Percentiles rank a stretch among this genome's conserved stretches.
Conservation (phyloP, 92 coral and sea anemone genomes). For the Plumapathes pennacea region DNA sequence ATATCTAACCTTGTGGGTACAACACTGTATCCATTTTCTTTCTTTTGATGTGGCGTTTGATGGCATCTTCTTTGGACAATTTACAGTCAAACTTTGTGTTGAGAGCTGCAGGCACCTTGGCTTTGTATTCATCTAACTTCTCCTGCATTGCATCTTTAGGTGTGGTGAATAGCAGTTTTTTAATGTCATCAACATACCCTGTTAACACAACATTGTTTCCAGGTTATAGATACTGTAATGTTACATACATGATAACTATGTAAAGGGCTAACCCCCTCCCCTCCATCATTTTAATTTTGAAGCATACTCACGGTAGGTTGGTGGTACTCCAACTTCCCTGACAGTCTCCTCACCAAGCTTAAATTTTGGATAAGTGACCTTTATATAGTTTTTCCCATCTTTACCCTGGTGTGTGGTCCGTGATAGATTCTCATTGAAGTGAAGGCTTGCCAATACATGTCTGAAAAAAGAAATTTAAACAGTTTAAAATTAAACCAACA, state of each 20-base stretch:
- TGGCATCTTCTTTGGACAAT: not conserved
- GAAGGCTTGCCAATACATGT: constrained; percentile 33
- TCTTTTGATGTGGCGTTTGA: not conserved
- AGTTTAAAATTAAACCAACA: too few relatives aligned
- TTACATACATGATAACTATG: too few relatives aligned
- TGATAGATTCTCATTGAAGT: constrained; percentile 25
- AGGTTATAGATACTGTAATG: too few relatives aligned
- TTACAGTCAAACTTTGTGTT: not conserved
- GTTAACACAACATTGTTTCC: too few relatives aligned
- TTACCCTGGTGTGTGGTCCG: constrained; percentile 11
- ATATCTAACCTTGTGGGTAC: constrained; percentile 1
- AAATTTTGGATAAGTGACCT: constrained; percentile 20
- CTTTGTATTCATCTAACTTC: not conserved
- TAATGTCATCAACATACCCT: not conserved
- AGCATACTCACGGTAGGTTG: constrained; percentile 26
- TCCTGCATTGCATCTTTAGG: not conserved
- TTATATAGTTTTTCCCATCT: constrained; percentile 5
- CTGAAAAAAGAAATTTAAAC: not conserved
- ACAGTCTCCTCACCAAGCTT: constrained; percentile 21
- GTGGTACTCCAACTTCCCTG: constrained; percentile 22
- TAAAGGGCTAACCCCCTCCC: too few relatives aligned
- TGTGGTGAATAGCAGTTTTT: not conserved
- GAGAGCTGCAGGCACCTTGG: not conserved
- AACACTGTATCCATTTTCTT: not conserved
- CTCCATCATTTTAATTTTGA: too few relatives aligned